phyloP scores from a whole-genome alignment of 92 coral and sea anemone species.

The Palythoa heliodiscus region DNA sequence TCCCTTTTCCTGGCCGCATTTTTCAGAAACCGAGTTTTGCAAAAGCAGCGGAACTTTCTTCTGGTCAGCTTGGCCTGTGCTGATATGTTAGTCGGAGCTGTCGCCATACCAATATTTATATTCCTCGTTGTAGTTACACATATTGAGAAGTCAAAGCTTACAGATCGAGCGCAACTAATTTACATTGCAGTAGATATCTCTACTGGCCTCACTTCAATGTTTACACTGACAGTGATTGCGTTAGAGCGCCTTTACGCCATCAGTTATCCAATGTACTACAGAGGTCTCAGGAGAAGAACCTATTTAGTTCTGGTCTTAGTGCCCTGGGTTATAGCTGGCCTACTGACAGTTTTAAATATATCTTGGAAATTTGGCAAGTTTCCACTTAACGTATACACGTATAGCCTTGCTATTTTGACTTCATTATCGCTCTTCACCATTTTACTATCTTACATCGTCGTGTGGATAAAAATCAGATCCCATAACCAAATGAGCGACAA shows the following conservation, averaged over 20 bases:
- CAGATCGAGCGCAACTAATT: background rate
- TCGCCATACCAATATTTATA: conserved; percentile 18
- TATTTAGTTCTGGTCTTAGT: background rate
- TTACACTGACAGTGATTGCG: conserved; percentile 31
- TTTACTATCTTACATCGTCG: conserved; percentile 15
- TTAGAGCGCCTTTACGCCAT: conserved; percentile 34
- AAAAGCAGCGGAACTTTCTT: conserved; percentile 25
- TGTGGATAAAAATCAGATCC: conserved; percentile 33
- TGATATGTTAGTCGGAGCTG: conserved; percentile 30
- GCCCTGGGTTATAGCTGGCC: conserved; percentile 22
- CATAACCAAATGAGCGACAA: conserved; percentile 1
- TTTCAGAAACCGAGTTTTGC: conserved; percentile 27
- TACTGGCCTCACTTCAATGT: conserved; percentile 30
- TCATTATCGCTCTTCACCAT: conserved; percentile 30
- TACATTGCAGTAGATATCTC: conserved; percentile 25
- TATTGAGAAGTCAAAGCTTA: background rate
- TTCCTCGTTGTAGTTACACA: background rate
- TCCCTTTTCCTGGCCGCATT: conserved; percentile 36
- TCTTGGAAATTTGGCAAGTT: conserved; percentile 4
- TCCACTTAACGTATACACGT: background rate
- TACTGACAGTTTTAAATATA: conserved; percentile 3
- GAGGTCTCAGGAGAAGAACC: background rate
- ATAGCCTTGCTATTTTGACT: conserved; percentile 35
- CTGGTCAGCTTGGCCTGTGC: conserved; percentile 33
- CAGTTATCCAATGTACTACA: conserved; percentile 21